A percentile compares a stretch with the other conserved stretches of the same genome.
phyloP scores from a whole-genome alignment of 1,140 invertebrate species.

The Trichonephila clavipes region DNA sequence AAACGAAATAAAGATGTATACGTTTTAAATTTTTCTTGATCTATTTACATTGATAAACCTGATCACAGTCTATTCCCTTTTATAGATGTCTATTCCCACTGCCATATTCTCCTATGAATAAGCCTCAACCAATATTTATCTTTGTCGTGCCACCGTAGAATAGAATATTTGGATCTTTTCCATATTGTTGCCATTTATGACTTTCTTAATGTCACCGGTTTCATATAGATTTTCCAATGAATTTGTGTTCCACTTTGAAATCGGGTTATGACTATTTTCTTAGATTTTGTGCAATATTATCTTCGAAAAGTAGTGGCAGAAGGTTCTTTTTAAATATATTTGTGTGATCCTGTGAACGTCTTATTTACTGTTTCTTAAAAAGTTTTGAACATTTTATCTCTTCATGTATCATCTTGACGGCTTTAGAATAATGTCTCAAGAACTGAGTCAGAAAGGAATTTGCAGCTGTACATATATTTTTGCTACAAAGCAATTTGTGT shows the following conservation, averaged over 20 bases:
- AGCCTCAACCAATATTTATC: neutral
- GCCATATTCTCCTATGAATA: neutral
- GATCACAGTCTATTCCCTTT: neutral
- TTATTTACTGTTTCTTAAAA: neutral
- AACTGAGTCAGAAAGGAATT: neutral
- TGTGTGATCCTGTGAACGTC: neutral
- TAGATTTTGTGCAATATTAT: neutral
- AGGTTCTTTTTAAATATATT: neutral
- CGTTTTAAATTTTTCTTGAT: neutral
- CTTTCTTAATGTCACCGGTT: neutral
- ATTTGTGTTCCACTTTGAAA: neutral
- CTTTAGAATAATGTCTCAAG: neutral
- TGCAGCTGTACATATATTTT: constrained; percentile 34
- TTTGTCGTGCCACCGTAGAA: neutral
- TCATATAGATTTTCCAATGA: neutral
- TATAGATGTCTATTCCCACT: neutral
- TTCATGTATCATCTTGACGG: neutral
- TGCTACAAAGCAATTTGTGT: constrained; percentile 11
- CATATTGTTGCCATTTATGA: neutral
- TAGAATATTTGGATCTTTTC: neutral
- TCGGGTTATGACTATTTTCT: neutral
- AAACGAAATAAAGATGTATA: neutral
- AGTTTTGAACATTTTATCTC: neutral
- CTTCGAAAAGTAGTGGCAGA: neutral
- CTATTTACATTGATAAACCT: neutral